Evolutionary conservation across 2,888 invertebrate species (phyloP).

Genomic region (Parnassius glacialis): DNA sequence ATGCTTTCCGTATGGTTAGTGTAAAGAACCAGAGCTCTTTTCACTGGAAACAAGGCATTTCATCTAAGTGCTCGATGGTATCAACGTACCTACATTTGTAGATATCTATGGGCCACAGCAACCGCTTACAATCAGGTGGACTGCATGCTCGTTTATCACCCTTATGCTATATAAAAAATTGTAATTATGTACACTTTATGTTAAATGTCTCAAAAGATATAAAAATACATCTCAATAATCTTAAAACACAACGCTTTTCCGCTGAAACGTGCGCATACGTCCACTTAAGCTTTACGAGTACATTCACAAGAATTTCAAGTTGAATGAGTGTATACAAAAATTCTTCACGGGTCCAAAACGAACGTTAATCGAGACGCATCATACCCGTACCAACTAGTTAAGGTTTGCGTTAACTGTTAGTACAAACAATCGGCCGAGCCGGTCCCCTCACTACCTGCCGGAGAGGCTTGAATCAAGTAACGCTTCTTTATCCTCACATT

Average conservation of each 20-base stretch:
- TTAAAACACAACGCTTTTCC: not conserved
- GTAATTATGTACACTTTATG: no score
- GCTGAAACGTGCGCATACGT: not conserved
- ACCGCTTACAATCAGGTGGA: no score
- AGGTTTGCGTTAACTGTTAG: slow-evolving; percentile 58
- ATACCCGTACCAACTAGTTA: slow-evolving; percentile 53
- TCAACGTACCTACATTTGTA: no score
- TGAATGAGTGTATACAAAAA: slow-evolving; percentile 25
- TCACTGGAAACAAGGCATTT: no score
- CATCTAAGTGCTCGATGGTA: no score
- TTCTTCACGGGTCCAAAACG: slow-evolving; percentile 29
- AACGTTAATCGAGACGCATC: slow-evolving; percentile 46
- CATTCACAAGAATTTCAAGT: slow-evolving; percentile 24
- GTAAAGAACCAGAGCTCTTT: no score
- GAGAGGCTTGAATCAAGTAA: slow-evolving; percentile 29
- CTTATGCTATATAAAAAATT: no score
- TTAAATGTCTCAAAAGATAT: no score
- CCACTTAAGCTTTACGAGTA: slow-evolving; percentile 5
- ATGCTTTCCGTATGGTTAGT: no score
- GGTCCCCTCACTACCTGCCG: slow-evolving; percentile 50
- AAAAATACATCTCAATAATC: no score
- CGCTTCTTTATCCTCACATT: slow-evolving; percentile 22
- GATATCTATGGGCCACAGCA: no score
- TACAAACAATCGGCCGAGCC: slow-evolving; percentile 56
- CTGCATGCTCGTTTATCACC: no score